Evolutionary conservation across 2,888 invertebrate species (phyloP).

Genomic region (Charanyca ferruginea): DNA sequence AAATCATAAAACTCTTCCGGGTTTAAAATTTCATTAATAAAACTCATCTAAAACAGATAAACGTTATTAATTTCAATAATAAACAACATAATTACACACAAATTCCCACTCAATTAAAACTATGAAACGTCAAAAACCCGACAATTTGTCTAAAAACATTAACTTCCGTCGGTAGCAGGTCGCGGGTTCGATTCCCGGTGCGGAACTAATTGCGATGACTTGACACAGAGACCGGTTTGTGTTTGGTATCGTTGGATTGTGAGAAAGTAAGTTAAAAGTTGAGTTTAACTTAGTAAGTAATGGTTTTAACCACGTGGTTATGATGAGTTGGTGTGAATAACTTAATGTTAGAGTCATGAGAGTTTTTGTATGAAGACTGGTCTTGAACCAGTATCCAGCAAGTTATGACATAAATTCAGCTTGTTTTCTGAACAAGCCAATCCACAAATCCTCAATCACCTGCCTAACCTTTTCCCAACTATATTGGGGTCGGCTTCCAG

Average conservation of each 20-base stretch:
- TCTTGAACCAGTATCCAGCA: no score
- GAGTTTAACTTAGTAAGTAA: conserved; percentile 5
- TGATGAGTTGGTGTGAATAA: background rate
- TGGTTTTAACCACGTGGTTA: conserved; percentile 14
- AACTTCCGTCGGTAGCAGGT: conserved; percentile 72
- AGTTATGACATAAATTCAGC: no score
- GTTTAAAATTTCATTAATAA: no score
- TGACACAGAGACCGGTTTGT: conserved; percentile 69
- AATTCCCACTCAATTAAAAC: conserved; percentile 56
- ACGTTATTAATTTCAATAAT: background rate
- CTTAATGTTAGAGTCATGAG: no score
- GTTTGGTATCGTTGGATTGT: conserved; percentile 51
- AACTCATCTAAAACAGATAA: no score
- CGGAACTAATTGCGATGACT: conserved; percentile 83
- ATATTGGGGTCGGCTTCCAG: no score
- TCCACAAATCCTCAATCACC: no score
- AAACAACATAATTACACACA: background rate
- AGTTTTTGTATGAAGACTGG: no score
- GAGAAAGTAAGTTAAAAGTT: conserved; percentile 45
- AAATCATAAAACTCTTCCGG: no score
- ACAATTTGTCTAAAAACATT: conserved; percentile 59
- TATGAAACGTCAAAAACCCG: conserved; percentile 48
- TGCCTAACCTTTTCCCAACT: no score
- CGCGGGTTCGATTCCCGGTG: conserved; percentile 76
- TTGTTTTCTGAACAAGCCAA: no score